Evolutionary conservation across 2,888 invertebrate species (phyloP).

Genomic region (Sclerodermus sp.): DNA sequence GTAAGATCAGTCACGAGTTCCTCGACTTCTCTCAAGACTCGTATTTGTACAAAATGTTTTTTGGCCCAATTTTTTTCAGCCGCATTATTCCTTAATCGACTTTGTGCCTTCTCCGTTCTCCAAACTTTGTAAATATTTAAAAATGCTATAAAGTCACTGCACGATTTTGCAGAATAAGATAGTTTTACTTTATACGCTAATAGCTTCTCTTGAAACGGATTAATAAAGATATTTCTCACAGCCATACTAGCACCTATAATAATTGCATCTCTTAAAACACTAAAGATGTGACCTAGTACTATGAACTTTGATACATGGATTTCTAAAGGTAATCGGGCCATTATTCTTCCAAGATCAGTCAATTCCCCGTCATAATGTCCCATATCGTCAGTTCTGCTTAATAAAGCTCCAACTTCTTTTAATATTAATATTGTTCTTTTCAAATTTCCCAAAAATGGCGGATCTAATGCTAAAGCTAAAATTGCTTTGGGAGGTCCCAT

Average conservation of each 20-base stretch:
- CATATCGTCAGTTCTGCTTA: constrained; percentile 62
- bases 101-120: constrained; percentile 64
- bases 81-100: constrained; percentile 61
- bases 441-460: constrained; percentile 82
- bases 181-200: constrained; percentile 75
- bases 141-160: constrained; percentile 83
- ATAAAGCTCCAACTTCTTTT: constrained; percentile 84
- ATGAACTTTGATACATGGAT: constrained; percentile 82
- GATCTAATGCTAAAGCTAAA: constrained; percentile 81
- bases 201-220: constrained; percentile 70
- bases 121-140: constrained; percentile 83
- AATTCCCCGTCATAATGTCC: constrained; percentile 77
- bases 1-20: constrained; percentile 73
- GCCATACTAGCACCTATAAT: constrained; percentile 87
- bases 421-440: constrained; percentile 78
- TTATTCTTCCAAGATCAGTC: constrained; percentile 81
- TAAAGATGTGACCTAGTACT: constrained; percentile 82
- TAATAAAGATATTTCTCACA: constrained; percentile 77
- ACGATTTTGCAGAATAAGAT: constrained; percentile 79
- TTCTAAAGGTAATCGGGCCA: constrained; percentile 82
- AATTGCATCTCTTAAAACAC: constrained; percentile 79
- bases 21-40: constrained; percentile 74
- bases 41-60: constrained; percentile 70
- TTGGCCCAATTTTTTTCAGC: constrained; percentile 69
- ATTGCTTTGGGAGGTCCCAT: constrained; percentile 80